Evolutionary conservation across 2,797 vertebrate genomes (phyloP), one percentile per base, ranked within the genome.

Genomic region (Sebastes elongatus): DNA sequence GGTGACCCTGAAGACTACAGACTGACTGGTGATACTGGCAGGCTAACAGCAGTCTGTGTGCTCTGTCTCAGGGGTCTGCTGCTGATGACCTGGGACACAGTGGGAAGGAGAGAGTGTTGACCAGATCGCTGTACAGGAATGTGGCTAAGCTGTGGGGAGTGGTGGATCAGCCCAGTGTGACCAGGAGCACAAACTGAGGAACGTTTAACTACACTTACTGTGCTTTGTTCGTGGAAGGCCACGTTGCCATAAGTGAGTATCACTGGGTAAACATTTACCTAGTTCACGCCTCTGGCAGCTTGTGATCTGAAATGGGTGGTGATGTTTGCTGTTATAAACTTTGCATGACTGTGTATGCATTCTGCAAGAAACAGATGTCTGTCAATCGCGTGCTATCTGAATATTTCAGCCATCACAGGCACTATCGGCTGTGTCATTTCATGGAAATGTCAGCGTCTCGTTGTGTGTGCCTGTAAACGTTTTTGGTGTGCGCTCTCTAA

Each of bases 191-290:
- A 33, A 52, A 83, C 82, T 13, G 32, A 72, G 62, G 74, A 38
- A 76, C 67, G 49, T 71, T 60, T 69, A 42, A 49, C 57, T 23
- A 55, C 71, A 62, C 14, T 72, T 38, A 22, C 81, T 69, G 75
- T 18, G 60, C 68, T 64, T 65, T 30, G 57, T 61, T 61, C n/a
- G 0, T 28, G 38, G 69, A 76, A 74, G 74, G 90, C 79, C 89
- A 90, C 81, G 33, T 88, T 27, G 78, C 23, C 33, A 79, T 74
- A 85, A 77, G 90, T 91, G 88, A 93, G 92, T 89, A 74, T 82
- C 27, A 3, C 86, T 93, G 70, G 88, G 93, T 93, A 94, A 95
- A 95, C 86, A 94, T 95, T 95, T 92, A 94, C 93, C 80, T 18
- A 80, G 88, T 85, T 11, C 81, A 93, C 86, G 80, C 91, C 89